Evolutionary conservation across 2,113 vertebrate genomes (phyloP), one percentile per base, ranked within the genome.

Genomic region (Lota lota): DNA sequence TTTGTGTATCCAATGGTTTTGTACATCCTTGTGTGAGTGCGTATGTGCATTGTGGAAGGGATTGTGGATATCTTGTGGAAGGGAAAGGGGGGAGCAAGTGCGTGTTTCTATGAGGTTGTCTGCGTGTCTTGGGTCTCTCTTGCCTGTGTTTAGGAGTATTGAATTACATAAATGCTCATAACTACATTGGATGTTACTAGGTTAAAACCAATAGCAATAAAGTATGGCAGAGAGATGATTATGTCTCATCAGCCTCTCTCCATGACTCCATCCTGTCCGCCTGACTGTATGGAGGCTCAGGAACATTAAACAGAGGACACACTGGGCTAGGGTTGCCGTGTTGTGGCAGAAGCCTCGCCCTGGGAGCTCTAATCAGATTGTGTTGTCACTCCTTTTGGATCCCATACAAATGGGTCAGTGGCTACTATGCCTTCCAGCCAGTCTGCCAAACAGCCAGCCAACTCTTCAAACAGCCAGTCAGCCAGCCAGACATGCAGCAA

Each of bases 371-470:
- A 77, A 87, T 89, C 86, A 85, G 73, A 82, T 87, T 88, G 83
- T 80, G 76, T 88, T 88, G 83, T 88, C 82, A 72, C 77, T 86
- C 64, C 86, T 68, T 81, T 83, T 88, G 83, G 83, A 84, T 85
- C 80, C 80, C 73, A 70, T 82, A 78, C 81, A 91, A 88, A 85
- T 85, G 85, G 87, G 87, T 91, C 87, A 88, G 76, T 70, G 83
- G 85, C 79, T 84, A 82, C 82, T 84, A 83, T 84, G 79, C 84
- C 78, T 82, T 68, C 36, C 64, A 51, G 61, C 65, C 64, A 54
- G 53, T 16, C 16, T 1, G 53, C 15, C 53, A 54, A 54, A 40
- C 36, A 40, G 36, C 50, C 64, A 51, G 54, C 65, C 64, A 36
- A 24, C 15, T 16, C 53, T 10, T 16, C 15, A 16, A 4, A 54